These are phyloP conservation scores for Callosobruchus maculatus DNA, from an alignment of 2,888 invertebrate genomes.

Conservation along the genomic window DNA sequence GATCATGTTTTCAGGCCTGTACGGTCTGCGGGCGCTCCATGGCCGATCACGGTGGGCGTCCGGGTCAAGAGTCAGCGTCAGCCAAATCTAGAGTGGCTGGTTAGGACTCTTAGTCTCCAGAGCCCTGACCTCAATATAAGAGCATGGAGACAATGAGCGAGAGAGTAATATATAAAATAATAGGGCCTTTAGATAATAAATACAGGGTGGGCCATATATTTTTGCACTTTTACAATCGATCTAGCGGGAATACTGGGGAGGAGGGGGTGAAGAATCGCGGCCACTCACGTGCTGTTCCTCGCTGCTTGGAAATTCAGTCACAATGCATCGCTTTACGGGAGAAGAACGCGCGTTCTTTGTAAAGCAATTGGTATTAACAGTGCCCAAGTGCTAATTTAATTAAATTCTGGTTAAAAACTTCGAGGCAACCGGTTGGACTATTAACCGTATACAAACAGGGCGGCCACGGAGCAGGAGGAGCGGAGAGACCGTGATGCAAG, in stretches of 20 bases:
- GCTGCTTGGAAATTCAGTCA: not conserved
- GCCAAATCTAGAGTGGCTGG: too few relatives aligned
- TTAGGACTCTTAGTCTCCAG: too few relatives aligned
- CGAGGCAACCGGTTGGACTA: not conserved
- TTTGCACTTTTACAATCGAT: not conserved
- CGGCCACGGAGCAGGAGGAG: not conserved
- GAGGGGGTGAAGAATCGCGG: not conserved
- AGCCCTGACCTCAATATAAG: too few relatives aligned
- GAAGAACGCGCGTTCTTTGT: not conserved
- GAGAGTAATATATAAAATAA: too few relatives aligned
- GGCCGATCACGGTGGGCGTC: too few relatives aligned
- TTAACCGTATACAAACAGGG: not conserved
- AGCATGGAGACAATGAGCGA: too few relatives aligned
- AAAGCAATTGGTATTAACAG: constrained; percentile 1
- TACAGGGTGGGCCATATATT: not conserved
- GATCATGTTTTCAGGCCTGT: too few relatives aligned
- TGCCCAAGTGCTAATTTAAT: constrained; percentile 4
- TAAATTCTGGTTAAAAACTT: not conserved
- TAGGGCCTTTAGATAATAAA: too few relatives aligned
- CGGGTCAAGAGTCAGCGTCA: too few relatives aligned
- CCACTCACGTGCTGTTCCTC: not conserved
- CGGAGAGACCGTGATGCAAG: not conserved
- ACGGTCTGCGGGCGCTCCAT: too few relatives aligned
- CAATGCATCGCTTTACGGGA: not conserved
- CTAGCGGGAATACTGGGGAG: not conserved